phyloP scores from a whole-genome alignment of 2,888 invertebrate species.

The Polylopha cassiicola region DNA sequence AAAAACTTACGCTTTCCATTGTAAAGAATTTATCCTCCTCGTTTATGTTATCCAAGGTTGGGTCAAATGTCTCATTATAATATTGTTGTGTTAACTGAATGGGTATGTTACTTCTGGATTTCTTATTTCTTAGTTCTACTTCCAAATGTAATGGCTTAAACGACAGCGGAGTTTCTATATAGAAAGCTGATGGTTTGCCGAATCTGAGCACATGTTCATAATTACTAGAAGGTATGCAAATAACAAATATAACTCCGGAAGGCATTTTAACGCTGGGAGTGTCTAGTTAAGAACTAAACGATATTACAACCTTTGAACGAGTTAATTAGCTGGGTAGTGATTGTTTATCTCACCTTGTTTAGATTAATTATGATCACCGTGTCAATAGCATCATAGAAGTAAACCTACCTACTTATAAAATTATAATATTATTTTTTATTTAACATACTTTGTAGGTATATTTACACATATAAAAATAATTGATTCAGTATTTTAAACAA shows the following conservation, averaged over 20 bases:
- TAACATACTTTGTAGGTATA: too few relatives aligned
- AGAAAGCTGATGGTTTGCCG: conserved; percentile 60
- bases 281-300: conserved; percentile 1
- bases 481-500: too few relatives aligned
- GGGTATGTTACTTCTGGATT: conserved; percentile 57
- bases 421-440: too few relatives aligned
- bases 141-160: conserved; percentile 50
- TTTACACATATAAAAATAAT: too few relatives aligned
- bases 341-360: conserved; percentile 40
- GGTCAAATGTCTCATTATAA: conserved; percentile 53
- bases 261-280: conserved; percentile 60
- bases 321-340: conserved; percentile 21
- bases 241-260: conserved; percentile 81
- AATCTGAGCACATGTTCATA: conserved; percentile 79
- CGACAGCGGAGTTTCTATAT: conserved; percentile 33
- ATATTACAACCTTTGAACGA: neutral
- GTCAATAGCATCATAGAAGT: conserved; percentile 9
- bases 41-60: conserved; percentile 54
- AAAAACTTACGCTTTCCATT: conserved; percentile 79
- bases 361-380: conserved; percentile 16
- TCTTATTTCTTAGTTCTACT: conserved; percentile 60
- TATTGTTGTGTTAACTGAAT: conserved; percentile 59
- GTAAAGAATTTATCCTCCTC: conserved; percentile 77
- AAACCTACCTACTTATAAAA: too few relatives aligned
- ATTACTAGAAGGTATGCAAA: conserved; percentile 82